Conservation (phyloP, 2,888 invertebrate genomes). For the Drosophila leonis region DNA sequence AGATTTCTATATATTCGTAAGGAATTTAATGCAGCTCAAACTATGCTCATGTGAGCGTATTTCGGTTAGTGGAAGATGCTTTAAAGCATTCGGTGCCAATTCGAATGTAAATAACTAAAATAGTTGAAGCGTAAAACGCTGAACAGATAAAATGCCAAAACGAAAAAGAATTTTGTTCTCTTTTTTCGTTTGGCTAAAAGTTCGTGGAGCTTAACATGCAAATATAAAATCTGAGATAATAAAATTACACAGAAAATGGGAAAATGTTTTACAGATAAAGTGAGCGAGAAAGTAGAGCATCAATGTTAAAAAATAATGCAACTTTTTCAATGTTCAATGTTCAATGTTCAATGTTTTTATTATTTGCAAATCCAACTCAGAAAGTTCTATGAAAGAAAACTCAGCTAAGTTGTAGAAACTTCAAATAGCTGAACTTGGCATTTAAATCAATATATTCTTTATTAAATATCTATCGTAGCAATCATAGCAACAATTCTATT, state of each 20-base stretch:
- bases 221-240: constrained; percentile 6
- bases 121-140: constrained; percentile 40
- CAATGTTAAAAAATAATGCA: not conserved
- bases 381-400: not conserved
- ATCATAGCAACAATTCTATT: not conserved
- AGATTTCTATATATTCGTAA: not conserved
- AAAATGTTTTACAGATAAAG: constrained; percentile 4
- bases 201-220: constrained; percentile 9
- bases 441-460: not conserved
- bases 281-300: not conserved
- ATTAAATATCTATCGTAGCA: not conserved
- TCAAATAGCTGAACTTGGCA: not conserved
- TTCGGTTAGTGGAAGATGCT: constrained; percentile 12
- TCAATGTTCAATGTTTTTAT: not conserved
- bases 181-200: constrained; percentile 28
- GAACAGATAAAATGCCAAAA: constrained; percentile 43
- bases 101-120: constrained; percentile 51
- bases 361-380: not conserved
- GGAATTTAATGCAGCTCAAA: constrained; percentile 25
- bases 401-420: not conserved
- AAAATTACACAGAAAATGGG: constrained; percentile 5
- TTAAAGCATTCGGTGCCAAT: constrained; percentile 50
- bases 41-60: constrained; percentile 22
- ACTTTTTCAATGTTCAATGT: not conserved
- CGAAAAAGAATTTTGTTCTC: constrained; percentile 6